These are phyloP conservation scores for Toxotes jaculatrix DNA, from an alignment of 2,113 vertebrate genomes.

Conservation along the genomic window DNA sequence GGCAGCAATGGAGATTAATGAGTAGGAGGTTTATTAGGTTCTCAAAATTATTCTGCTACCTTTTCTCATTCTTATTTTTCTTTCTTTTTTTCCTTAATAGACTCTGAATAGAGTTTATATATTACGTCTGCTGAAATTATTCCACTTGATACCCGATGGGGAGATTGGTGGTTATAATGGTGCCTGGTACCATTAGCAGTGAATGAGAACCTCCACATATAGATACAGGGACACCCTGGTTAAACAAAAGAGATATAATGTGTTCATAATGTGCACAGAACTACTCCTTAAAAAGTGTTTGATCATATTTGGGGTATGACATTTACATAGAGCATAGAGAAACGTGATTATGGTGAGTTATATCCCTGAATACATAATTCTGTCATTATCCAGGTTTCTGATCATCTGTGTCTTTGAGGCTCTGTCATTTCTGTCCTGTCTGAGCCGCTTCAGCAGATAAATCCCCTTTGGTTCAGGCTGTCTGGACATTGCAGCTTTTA, in stretches of 20 bases:
- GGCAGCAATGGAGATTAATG: conserved; percentile 72
- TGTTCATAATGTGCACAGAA: conserved; percentile 6
- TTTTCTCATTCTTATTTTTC: conserved; percentile 24
- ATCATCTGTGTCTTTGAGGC: neutral
- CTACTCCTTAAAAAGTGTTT: conserved; percentile 21
- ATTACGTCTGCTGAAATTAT: conserved; percentile 12
- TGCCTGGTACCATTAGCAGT: neutral
- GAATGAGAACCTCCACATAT: neutral
- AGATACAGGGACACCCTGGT: neutral
- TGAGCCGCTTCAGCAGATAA: conserved; percentile 6
- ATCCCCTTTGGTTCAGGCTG: conserved; percentile 10
- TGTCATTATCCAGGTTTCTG: neutral
- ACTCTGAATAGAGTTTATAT: conserved; percentile 3
- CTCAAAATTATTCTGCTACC: conserved; percentile 31
- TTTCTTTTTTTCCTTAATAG: conserved; percentile 18
- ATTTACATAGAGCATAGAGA: conserved; percentile 9
- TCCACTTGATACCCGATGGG: neutral
- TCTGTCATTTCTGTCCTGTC: neutral
- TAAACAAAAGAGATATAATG: neutral
- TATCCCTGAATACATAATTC: neutral
- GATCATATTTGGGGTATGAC: conserved; percentile 3
- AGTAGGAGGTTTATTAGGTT: conserved; percentile 55
- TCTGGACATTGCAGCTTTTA: conserved; percentile 17
- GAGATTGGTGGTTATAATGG: conserved; percentile 1
- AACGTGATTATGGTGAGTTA: neutral